Percentiles rank a stretch among this genome's conserved stretches.
phyloP scores from a whole-genome alignment of 92 coral and sea anemone species.

The Parazoanthus darwini region DNA sequence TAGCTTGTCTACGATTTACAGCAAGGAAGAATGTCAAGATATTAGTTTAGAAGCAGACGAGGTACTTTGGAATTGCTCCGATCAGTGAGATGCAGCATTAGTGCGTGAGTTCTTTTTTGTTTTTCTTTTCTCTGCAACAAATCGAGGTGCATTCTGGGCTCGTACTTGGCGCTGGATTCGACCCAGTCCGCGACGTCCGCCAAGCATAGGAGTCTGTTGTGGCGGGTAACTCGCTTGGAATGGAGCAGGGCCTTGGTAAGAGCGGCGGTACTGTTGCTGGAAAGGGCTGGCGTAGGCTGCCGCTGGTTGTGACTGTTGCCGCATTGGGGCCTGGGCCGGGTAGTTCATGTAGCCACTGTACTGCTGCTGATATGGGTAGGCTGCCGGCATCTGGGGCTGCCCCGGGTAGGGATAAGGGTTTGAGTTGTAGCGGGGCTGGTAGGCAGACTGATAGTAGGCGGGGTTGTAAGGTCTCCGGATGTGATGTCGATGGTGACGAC shows the following conservation, averaged over 20 bases:
- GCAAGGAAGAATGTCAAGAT: not conserved
- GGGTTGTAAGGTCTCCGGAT: not conserved
- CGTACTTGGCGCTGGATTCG: slow-evolving; percentile 10
- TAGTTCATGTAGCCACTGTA: slow-evolving; percentile 7
- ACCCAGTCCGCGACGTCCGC: slow-evolving; percentile 28
- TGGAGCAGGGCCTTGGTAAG: slow-evolving; percentile 7
- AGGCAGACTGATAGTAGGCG: not conserved
- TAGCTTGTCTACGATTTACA: not conserved
- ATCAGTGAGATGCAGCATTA: not conserved
- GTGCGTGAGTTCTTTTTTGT: not conserved
- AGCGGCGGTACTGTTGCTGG: not conserved
- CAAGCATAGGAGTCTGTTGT: not conserved
- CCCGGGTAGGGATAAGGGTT: slow-evolving; percentile 4
- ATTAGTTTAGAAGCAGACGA: not conserved
- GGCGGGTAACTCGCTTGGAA: not conserved
- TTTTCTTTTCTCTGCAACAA: slow-evolving; percentile 54
- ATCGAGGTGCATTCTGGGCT: slow-evolving; percentile 32
- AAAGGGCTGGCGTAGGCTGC: not conserved
- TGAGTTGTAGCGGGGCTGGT: not conserved
- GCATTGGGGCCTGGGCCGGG: not conserved
- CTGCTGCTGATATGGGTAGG: not conserved
- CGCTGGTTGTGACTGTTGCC: slow-evolving; percentile 7
- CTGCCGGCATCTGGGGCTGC: not conserved
- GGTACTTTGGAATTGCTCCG: not conserved
- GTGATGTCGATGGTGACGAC: not conserved